Conservation (phyloP, 2,797 vertebrate species). For the Danio albolineatus region DNA sequence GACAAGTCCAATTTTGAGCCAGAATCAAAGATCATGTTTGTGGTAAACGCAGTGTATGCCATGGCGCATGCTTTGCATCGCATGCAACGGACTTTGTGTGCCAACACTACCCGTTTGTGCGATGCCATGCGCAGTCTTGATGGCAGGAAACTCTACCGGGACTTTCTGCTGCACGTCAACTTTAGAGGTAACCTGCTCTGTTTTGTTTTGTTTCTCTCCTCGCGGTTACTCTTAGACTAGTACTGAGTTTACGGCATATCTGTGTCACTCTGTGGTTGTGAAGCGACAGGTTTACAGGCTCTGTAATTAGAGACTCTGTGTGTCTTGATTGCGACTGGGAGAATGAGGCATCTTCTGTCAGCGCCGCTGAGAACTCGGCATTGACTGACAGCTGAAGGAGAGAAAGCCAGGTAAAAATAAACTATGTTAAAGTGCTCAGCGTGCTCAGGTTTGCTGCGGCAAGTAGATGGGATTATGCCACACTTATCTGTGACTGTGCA, state of each 20-base stretch:
- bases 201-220: background rate
- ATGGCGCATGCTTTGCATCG: conserved; percentile 95
- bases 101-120: conserved; percentile 93
- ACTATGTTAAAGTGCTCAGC: conserved; percentile 59
- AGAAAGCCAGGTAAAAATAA: conserved; percentile 68
- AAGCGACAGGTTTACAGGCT: conserved; percentile 38
- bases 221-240: background rate
- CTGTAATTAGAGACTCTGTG: conserved; percentile 61
- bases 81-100: conserved; percentile 93
- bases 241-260: conserved; percentile 9
- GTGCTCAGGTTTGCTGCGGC: conserved; percentile 47
- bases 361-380: conserved; percentile 49
- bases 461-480: conserved; percentile 63
- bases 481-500: conserved; percentile 61
- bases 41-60: conserved; percentile 96
- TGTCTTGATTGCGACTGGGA: conserved; percentile 49
- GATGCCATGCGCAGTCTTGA: conserved; percentile 94
- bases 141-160: conserved; percentile 92
- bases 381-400: conserved; percentile 63
- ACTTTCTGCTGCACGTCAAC: conserved; percentile 95
- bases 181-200: conserved; percentile 88
- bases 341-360: conserved; percentile 45
- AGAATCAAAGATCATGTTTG: conserved; percentile 99
- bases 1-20: conserved; percentile 93
- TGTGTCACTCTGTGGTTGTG: conserved; percentile 33